A percentile compares a stretch with the other conserved stretches of the same genome.
Evolutionary conservation across 2,888 invertebrate species (phyloP).

Genomic region (Phyto melanocephala): DNA sequence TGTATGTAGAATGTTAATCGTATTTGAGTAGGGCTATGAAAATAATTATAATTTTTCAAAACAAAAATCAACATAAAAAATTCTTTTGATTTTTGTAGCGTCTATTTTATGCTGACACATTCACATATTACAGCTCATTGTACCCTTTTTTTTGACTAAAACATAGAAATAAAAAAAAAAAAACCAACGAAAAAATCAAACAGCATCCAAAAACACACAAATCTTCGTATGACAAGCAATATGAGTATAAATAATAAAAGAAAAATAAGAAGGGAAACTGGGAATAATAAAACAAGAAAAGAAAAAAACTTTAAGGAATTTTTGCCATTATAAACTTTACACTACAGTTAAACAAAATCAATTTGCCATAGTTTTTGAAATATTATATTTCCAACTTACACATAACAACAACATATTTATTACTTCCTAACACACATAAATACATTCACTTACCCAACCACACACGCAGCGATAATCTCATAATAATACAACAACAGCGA

Average conservation of each 20-base stretch:
- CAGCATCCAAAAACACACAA: background rate
- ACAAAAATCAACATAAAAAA: background rate
- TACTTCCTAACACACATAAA: background rate
- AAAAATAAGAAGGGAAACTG: background rate
- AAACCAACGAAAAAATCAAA: background rate
- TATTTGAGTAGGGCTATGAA: background rate
- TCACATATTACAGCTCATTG: background rate
- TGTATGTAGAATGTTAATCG: background rate
- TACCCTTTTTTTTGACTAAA: constrained; percentile 8
- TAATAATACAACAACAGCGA: constrained; percentile 28
- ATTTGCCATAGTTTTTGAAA: constrained; percentile 65
- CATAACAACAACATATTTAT: background rate
- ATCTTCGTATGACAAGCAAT: constrained; percentile 21
- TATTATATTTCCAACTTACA: constrained; percentile 48
- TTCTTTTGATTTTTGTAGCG: constrained; percentile 57
- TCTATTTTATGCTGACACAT: constrained; percentile 55
- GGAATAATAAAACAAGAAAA: no score
- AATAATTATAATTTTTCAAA: background rate
- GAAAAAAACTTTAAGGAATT: constrained; percentile 17
- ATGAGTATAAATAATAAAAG: constrained; percentile 23
- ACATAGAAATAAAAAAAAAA: background rate
- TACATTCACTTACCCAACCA: background rate
- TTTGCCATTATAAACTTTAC: constrained; percentile 55
- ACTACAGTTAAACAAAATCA: constrained; percentile 62
- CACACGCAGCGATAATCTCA: constrained; percentile 40